Evolutionary conservation across 2,113 vertebrate species (phyloP).

Genomic region (Mellivora capensis): DNA sequence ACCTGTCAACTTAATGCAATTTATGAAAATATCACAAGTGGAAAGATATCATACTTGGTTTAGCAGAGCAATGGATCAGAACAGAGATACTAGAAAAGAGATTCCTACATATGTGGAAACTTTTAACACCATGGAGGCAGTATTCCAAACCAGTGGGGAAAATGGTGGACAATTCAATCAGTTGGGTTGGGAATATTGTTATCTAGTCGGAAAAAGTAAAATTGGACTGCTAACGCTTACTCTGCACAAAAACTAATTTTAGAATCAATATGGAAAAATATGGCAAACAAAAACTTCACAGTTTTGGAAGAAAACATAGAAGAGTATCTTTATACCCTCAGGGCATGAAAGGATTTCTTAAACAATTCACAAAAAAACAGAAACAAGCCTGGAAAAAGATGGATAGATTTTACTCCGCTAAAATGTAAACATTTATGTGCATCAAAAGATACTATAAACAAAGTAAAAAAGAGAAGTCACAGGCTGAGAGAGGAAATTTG

Average conservation of each 20-base stretch:
- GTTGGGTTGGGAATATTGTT: not conserved
- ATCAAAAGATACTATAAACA: slow-evolving; percentile 39
- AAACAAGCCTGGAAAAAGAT: slow-evolving; percentile 34
- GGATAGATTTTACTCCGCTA: slow-evolving; percentile 24
- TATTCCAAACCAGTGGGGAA: not conserved
- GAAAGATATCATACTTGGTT: not conserved
- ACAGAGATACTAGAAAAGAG: not conserved
- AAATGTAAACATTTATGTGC: slow-evolving; percentile 38
- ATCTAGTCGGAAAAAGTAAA: not conserved
- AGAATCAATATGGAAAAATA: not conserved
- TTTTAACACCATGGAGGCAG: not conserved
- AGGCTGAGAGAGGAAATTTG: not conserved
- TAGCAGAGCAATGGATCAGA: not conserved
- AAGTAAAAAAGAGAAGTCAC: slow-evolving; percentile 47
- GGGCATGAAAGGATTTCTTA: slow-evolving; percentile 23
- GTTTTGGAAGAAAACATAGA: slow-evolving; percentile 40
- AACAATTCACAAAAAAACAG: not conserved
- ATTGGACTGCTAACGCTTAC: not conserved
- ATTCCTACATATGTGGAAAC: not conserved
- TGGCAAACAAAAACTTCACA: slow-evolving; percentile 19
- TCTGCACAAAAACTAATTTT: slow-evolving; percentile 32
- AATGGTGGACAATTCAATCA: not conserved
- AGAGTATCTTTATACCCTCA: slow-evolving; percentile 6
- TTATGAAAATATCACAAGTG: not conserved
- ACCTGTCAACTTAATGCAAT: not conserved